phyloP scores from a whole-genome alignment of 2,113 vertebrate species.

The Calyptommatus sinebrachiatus region DNA sequence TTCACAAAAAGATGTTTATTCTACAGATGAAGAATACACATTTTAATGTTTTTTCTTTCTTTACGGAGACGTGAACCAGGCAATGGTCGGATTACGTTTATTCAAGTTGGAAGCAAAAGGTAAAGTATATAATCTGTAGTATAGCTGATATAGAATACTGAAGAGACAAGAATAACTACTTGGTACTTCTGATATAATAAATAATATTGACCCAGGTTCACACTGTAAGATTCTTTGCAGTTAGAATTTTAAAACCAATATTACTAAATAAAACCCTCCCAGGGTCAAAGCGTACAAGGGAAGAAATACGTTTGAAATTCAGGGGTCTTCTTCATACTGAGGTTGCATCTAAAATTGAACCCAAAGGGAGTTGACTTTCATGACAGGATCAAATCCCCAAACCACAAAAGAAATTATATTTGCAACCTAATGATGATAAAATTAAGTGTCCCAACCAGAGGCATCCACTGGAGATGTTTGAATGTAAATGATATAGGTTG shows the following conservation, averaged over 20 bases:
- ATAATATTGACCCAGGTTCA: constrained; percentile 13
- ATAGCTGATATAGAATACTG: neutral
- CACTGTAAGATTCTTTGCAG: neutral
- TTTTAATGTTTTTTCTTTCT: neutral
- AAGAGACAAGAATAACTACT: neutral
- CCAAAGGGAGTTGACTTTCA: constrained; percentile 28
- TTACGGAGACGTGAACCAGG: neutral
- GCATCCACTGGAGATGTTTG: constrained; percentile 43
- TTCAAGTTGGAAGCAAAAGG: constrained; percentile 16
- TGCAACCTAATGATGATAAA: constrained; percentile 44
- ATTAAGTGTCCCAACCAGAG: constrained; percentile 35
- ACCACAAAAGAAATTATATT: constrained; percentile 42
- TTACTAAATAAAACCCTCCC: neutral
- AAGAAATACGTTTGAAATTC: neutral
- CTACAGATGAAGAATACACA: neutral
- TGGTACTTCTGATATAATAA: constrained; percentile 11
- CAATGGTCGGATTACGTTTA: neutral
- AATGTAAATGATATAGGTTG: constrained; percentile 26
- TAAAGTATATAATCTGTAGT: constrained; percentile 9
- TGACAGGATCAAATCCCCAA: constrained; percentile 31
- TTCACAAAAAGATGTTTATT: neutral
- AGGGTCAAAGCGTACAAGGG: neutral
- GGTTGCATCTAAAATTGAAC: neutral
- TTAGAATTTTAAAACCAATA: neutral
- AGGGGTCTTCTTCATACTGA: neutral